Conservation (phyloP, 2,797 vertebrate species). For the Fringilla coelebs region DNA sequence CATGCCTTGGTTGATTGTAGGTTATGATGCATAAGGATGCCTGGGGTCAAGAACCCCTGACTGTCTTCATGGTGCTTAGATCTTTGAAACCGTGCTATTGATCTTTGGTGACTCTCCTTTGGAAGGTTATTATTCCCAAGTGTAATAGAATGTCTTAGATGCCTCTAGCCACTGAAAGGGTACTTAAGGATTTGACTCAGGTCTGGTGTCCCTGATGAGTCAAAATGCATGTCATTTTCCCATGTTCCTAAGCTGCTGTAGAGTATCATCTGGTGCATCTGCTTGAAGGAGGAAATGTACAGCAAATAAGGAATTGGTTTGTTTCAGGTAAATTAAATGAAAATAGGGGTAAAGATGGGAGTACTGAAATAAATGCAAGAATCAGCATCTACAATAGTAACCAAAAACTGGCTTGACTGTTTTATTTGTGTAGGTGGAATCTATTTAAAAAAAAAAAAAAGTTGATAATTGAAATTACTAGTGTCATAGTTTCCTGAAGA, state of each 20-base stretch:
- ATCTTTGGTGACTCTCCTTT: background rate
- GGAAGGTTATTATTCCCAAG: background rate
- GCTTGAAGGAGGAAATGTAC: background rate
- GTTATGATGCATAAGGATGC: background rate
- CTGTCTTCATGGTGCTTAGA: background rate
- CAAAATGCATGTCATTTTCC: background rate
- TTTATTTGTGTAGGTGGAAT: background rate
- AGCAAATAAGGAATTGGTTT: background rate
- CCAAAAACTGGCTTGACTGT: background rate
- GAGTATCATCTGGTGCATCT: accelerated
- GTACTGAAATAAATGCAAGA: background rate
- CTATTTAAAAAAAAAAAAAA: background rate
- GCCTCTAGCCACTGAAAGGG: background rate
- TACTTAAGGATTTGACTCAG: background rate
- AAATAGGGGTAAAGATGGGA: background rate
- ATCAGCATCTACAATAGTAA: background rate
- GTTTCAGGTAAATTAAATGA: background rate
- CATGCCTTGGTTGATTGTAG: background rate
- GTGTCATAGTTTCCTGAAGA: background rate
- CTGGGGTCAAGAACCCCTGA: accelerated
- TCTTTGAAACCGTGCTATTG: background rate
- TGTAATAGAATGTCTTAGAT: background rate
- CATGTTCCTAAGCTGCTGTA: accelerated
- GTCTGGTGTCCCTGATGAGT: background rate
- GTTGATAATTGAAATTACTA: background rate